phyloP scores from a whole-genome alignment of 2,113 vertebrate genomes.

The Phainopepla nitens region DNA sequence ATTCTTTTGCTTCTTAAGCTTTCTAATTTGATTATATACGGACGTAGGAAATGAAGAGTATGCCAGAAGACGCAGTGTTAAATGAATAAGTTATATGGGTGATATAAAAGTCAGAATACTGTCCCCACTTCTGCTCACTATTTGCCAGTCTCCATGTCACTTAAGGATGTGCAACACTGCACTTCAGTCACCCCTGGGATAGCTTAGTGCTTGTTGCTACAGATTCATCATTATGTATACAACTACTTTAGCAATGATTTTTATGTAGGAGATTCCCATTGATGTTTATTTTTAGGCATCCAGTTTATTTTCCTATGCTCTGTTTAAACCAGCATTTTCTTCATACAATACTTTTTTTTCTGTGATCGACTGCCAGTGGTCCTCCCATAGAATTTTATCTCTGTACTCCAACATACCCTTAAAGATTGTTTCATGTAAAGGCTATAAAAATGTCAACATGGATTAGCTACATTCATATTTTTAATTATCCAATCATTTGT shows the following conservation, averaged over 20 bases:
- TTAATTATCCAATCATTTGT: conserved; percentile 60
- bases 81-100: background rate
- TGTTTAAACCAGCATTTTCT: conserved; percentile 12
- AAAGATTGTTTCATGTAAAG: conserved; percentile 63
- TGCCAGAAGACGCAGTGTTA: background rate
- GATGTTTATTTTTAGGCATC: conserved; percentile 65
- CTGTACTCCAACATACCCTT: conserved; percentile 20
- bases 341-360: conserved; percentile 40
- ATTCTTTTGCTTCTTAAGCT: background rate
- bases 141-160: background rate
- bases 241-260: conserved; percentile 1
- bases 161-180: background rate
- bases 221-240: background rate
- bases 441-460: conserved; percentile 66
- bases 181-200: background rate
- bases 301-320: conserved; percentile 30
- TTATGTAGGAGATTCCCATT: conserved; percentile 53
- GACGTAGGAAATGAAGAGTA: background rate
- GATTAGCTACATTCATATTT: conserved; percentile 63
- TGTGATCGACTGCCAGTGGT: conserved; percentile 65
- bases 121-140: background rate
- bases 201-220: background rate
- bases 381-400: conserved; percentile 59
- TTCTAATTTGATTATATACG: background rate
- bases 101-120: background rate